Base-by-base conservation (phyloP, 2,888 invertebrate species). In the Acholoe squamosa region DNA sequence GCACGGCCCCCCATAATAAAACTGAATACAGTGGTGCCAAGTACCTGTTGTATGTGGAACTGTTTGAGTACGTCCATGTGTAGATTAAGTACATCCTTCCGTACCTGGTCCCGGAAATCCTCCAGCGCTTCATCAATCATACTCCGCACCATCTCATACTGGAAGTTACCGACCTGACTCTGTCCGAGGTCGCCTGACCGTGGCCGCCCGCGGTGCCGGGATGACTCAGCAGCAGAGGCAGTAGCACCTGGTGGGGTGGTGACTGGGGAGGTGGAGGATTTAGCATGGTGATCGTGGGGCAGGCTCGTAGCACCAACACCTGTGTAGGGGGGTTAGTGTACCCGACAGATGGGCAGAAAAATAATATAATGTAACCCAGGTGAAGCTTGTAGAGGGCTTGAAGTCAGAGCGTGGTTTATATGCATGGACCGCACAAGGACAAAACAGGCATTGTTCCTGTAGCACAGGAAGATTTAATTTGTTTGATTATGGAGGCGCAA, bases 31-130 rank as follows among this genome's bases (percentile, higher is more conserved):
- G 88, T 88, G 33, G 33, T 22, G 56, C 25, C 61, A 33, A 91
- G 51, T 91, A 94, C 95, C 94, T 94, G 94, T 71, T 94, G 94
- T 43, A 93, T 93, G 34, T 94, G 93, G 91, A 95, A 94, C 92
- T 94, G 94, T 77, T 93, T 93, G 51, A 95, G 89, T 94, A 95
- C 94, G 80, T 95, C 94, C 67, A 94, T 93, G 89, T 95, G 95
- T 84, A 95, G 90, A 90, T 93, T 93, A 25, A 93, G 93, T 56
- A 94, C 92, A 84, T 95, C 94, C 7, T 90, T 91, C 76, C 94
- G 94, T 80, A 94, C 92, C 54, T 94, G 92, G 89, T 95, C 94
- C 16, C 93, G 91, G 86, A 94, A 92, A 22, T 95, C 95, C 43
- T 95, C 95, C 90, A 95, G 88, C 22, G 93, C 94, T 25, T 95